These are phyloP conservation scores for Galaxea fascicularis DNA, from an alignment of 92 coral and sea anemone genomes.

Conservation along the genomic window DNA sequence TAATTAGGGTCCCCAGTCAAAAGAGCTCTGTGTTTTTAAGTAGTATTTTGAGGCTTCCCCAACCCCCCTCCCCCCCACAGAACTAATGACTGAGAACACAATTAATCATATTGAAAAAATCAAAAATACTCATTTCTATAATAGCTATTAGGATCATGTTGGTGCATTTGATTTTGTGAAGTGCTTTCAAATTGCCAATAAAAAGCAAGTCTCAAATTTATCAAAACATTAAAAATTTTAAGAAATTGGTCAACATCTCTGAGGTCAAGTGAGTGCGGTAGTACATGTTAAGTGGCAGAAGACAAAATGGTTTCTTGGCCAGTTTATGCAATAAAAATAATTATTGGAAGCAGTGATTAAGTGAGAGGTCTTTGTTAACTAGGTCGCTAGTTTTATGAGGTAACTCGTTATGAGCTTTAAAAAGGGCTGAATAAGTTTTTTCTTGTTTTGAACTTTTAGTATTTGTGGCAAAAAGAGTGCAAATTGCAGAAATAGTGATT, in stretches of 20 bases:
- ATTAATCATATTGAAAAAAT: not conserved
- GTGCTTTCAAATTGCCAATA: not conserved
- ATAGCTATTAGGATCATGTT: not conserved
- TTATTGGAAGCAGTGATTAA: too few relatives aligned
- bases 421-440: too few relatives aligned
- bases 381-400: too few relatives aligned
- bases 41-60: not conserved
- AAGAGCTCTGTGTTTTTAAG: not conserved
- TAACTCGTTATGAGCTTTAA: too few relatives aligned
- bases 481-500: too few relatives aligned
- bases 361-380: too few relatives aligned
- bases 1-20: not conserved
- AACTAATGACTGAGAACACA: not conserved
- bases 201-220: not conserved
- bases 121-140: not conserved
- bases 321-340: too few relatives aligned
- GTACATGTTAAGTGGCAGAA: not conserved
- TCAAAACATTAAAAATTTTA: not conserved
- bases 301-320: not conserved
- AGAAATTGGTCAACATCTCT: not conserved
- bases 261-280: not conserved
- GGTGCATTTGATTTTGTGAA: not conserved
- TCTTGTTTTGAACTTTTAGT: too few relatives aligned
- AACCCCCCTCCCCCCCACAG: not conserved
- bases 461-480: too few relatives aligned